These are phyloP conservation scores for Diprion similis DNA, from an alignment of 1,140 invertebrate species.

Conservation along the genomic window DNA sequence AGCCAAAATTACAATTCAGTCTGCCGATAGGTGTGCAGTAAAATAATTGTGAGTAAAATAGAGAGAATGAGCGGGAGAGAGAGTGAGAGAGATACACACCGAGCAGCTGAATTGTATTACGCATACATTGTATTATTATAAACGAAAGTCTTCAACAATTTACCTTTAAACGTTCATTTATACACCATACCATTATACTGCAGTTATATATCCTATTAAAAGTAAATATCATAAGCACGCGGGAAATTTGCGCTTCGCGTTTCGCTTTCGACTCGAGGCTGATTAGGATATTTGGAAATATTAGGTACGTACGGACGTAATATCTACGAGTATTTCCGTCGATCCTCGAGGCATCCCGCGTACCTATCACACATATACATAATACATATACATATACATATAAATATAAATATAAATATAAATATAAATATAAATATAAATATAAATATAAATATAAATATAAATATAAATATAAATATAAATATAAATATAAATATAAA, in stretches of 20 bases:
- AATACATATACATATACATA: no score
- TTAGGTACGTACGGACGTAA: neutral
- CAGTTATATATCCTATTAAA: slow-evolving; percentile 29
- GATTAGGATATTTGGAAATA: neutral
- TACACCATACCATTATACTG: neutral
- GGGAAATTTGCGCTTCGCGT: neutral
- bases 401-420: slow-evolving; percentile 37
- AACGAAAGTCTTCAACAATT: slow-evolving; percentile 2
- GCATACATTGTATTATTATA: neutral
- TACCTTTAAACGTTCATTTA: neutral
- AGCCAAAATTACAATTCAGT: neutral
- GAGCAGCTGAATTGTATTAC: slow-evolving; percentile 46
- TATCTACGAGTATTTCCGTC: neutral
- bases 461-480: slow-evolving; percentile 39
- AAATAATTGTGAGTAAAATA: neutral
- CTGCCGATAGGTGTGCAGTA: neutral
- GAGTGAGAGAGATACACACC: slow-evolving; percentile 26
- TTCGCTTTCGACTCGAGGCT: neutral
- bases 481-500: slow-evolving; percentile 40
- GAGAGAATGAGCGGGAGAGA: neutral
- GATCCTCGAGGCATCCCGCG: neutral
- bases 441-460: slow-evolving; percentile 44
- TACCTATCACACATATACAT: neutral
- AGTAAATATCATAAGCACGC: neutral
- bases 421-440: slow-evolving; percentile 37